Evolutionary conservation across 2,888 invertebrate species (phyloP), one percentile per base, ranked within the genome.

Genomic region (Tridacna crocea): DNA sequence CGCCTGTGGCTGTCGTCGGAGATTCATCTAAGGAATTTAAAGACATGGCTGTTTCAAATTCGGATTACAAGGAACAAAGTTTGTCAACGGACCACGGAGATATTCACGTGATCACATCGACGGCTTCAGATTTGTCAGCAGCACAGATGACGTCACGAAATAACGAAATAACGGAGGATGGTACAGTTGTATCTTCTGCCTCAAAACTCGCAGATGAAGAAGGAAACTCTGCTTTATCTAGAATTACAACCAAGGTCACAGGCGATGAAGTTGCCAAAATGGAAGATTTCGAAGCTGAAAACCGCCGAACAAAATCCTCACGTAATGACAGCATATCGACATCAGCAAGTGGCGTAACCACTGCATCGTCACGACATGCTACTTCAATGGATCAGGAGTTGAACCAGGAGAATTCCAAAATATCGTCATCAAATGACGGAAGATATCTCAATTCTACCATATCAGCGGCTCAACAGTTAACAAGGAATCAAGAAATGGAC

Each of bases 291-390:
- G 80, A 84, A 66, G 72, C 78, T 11, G 84, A 80, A 13, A 84
- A 80, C 55, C 75, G 77, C 36, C 70, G 75, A 17, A 72, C 78
- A 4, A 84, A 84, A 19, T 84, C 84, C 4, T 84, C 84, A 6
- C 61, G 78, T 36, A 84, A 80, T 63, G 84, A 84, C n/a, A 84
- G 80, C 26, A 74, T 84, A 55, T 80, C 84, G 17, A 84, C 84
- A 17, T 66, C 78, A n/a, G 68, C 48, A 6, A 24, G 66, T 22
- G 84, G 80, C 6, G 68, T 66, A 6, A 80, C 78, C 10, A 80
- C 80, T n/a, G 80, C 84, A 13, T 73, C 84, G 10, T 80, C 84
- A 8, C 63, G 84, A 51, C 84, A 84, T 48, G 84, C 79, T 58
- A 65, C 78, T 8, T 84, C 84, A 10, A 78, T 78, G 65, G 84